Evolutionary conservation across 2,888 invertebrate species (phyloP), one percentile per base, ranked within the genome.

Genomic region (Agriopis aurantiaria): DNA sequence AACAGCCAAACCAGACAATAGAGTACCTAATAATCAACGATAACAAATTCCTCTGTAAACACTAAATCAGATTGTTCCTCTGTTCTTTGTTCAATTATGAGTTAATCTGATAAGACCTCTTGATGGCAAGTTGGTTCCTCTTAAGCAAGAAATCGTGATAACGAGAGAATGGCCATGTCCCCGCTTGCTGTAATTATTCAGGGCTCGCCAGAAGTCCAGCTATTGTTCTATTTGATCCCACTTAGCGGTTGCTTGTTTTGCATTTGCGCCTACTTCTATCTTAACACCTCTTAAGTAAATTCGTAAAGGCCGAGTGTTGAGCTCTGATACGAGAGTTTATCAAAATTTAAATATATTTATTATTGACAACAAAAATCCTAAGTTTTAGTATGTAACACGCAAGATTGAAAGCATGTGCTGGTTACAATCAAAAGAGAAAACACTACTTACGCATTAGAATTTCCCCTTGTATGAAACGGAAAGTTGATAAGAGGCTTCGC

Each of bases 141-240:
- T 59, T 63, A 69, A 75, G 67, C 70, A 49, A 45, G 75, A 79
- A 75, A 70, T 78, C 68, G 73, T 77, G 80, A 80, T 79, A 80
- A 77, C 74, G 40, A 72, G 72, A 77, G 76, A 80, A 80, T 70
- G 71, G 71, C 73, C 72, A 70, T 73, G 68, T 74, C 71, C 69
- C 67, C 60, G 65, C 75, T 75, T 77, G 78, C 78, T 81, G 76
- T 83, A 84, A 87, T 86, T 84, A 86, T 87, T 87, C 79, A 83
- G 79, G 79, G 69, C 72, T 74, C 75, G 74, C 71, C 76, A 72
- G 65, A 75, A 81, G 75, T 79, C 78, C 75, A 76, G 52, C 80
- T 74, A 81, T 86, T 86, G 85, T 86, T 84, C 71, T 71, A 68
- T 71, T 73, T 64, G 73, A 80, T 78, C 74, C 78, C 80, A 80